These are phyloP conservation scores for Acleris emargana DNA, from an alignment of 2,888 invertebrate genomes.

Conservation along the genomic window DNA sequence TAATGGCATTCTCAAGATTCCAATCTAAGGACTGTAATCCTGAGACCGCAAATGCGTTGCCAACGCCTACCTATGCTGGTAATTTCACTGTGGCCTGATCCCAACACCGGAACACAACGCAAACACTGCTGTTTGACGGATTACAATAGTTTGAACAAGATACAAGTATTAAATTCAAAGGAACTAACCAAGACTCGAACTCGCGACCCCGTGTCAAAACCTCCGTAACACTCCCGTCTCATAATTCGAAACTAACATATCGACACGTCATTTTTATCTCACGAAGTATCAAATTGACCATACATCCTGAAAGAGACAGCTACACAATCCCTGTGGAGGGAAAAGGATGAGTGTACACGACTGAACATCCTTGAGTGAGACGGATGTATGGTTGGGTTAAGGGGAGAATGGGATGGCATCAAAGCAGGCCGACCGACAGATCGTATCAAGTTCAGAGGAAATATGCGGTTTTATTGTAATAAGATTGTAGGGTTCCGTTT, in stretches of 20 bases:
- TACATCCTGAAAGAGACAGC: slow-evolving; percentile 26
- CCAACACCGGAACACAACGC: too few species aligned
- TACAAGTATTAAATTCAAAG: not conserved
- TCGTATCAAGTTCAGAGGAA: slow-evolving; percentile 32
- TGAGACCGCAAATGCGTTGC: too few species aligned
- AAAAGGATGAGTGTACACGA: not conserved
- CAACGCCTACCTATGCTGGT: too few species aligned
- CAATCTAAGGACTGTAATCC: too few species aligned
- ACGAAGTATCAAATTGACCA: slow-evolving; percentile 30
- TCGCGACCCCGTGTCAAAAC: not conserved
- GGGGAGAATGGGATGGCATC: slow-evolving; percentile 16
- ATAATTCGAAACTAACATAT: slow-evolving; percentile 20
- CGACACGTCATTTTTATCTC: slow-evolving; percentile 34
- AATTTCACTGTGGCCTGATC: too few species aligned
- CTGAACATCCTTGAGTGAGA: slow-evolving; percentile 15
- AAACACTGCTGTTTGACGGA: too few species aligned
- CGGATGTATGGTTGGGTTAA: not conserved
- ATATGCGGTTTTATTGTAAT: slow-evolving; percentile 29
- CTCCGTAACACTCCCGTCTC: slow-evolving; percentile 19
- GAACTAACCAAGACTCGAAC: not conserved
- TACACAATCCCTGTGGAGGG: slow-evolving; percentile 4
- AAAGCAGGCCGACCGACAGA: slow-evolving; percentile 31
- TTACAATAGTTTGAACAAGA: too few species aligned
- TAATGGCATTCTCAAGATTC: too few species aligned
- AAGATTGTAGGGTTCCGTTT: slow-evolving; percentile 24